Conservation (phyloP, 1,140 invertebrate genomes). For the Archegozetes longisetosus region DNA sequence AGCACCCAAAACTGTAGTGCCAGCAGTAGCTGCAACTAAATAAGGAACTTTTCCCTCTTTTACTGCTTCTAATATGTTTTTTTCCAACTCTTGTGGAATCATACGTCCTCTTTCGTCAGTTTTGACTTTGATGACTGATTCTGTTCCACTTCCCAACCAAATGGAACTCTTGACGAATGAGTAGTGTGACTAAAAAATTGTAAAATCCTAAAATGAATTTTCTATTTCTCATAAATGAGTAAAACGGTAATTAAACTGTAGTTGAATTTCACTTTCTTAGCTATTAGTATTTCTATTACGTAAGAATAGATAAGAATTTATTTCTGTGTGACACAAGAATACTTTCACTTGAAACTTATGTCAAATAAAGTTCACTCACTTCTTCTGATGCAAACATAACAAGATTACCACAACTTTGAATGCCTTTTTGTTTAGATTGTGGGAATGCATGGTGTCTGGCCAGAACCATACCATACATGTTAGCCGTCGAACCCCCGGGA, state of each 20-base stretch:
- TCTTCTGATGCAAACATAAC: conserved; percentile 95
- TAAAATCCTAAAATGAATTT: background rate
- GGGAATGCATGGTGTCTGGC: conserved; percentile 90
- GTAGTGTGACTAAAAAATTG: conserved; percentile 59
- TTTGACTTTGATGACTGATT: conserved; percentile 49
- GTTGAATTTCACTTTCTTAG: no score
- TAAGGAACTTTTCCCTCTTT: conserved; percentile 38
- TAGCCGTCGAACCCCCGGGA: conserved; percentile 91
- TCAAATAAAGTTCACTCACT: conserved; percentile 46
- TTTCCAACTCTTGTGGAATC: conserved; percentile 38
- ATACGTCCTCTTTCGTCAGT: conserved; percentile 49
- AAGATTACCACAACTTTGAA: conserved; percentile 58
- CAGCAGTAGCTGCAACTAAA: conserved; percentile 53
- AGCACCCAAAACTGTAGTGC: conserved; percentile 51
- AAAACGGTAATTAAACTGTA: no score
- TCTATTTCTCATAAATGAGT: background rate
- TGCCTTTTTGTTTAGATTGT: conserved; percentile 77
- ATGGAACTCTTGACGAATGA: conserved; percentile 72
- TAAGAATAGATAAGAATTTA: no score
- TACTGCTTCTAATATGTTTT: conserved; percentile 35
- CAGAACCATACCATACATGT: conserved; percentile 84
- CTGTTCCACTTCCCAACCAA: conserved; percentile 60
- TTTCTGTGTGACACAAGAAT: no score
- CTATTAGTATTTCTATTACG: no score
- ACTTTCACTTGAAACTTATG: no score